Percentiles rank a stretch among this genome's conserved stretches.
Evolutionary conservation across 2,113 vertebrate genomes (phyloP).

Genomic region (Cryptoleucopteryx plumbea): DNA sequence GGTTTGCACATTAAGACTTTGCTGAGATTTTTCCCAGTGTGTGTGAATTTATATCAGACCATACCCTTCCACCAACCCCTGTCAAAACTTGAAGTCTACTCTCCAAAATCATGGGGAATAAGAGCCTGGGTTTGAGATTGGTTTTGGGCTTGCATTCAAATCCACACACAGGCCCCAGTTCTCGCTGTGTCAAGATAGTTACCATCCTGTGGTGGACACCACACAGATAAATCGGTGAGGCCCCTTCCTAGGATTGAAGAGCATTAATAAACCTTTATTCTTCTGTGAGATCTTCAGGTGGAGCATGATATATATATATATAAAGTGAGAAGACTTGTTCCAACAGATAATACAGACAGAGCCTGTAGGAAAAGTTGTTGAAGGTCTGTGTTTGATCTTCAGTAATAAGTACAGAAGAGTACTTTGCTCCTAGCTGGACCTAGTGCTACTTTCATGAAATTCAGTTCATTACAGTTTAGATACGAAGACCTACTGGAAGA

Average conservation of each 20-base stretch:
- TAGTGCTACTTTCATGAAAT: background rate
- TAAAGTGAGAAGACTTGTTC: background rate
- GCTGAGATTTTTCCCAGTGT: background rate
- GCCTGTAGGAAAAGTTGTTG: background rate
- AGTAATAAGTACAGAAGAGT: background rate
- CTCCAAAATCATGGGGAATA: background rate
- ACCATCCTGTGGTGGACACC: background rate
- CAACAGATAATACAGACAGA: background rate
- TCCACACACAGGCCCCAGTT: background rate
- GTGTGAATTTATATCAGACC: background rate
- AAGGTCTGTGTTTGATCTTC: background rate
- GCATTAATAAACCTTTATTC: background rate
- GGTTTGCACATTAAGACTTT: background rate
- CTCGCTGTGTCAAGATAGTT: background rate
- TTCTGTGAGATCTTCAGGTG: background rate
- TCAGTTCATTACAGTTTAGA: background rate
- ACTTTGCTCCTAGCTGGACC: background rate
- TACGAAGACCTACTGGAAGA: background rate
- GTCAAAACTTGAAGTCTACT: background rate
- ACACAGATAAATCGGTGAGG: fast-evolving
- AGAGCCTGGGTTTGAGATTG: background rate
- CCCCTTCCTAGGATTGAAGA: background rate
- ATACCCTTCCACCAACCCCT: background rate
- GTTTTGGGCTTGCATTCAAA: background rate
- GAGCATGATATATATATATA: background rate